Evolutionary conservation across 2,888 invertebrate species (phyloP), one percentile per base, ranked within the genome.

Genomic region (Luffia ferchaultella): DNA sequence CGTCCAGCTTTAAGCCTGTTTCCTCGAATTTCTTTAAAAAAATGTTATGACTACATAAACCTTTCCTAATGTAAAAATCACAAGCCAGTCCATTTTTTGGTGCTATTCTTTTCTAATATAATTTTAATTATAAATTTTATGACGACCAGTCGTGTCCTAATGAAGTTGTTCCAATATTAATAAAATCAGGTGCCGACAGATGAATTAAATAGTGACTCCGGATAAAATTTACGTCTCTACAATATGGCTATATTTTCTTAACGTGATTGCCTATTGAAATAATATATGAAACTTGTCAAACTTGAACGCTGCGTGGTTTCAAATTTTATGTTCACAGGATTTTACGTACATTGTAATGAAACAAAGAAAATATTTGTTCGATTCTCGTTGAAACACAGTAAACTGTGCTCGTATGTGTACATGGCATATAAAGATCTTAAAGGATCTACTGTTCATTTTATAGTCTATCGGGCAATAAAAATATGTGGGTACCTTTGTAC

Each of bases 401-500:
- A 7, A 30, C 12, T 12, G 12, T 12, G 12, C 12, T 30, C 30
- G 30, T 7, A 30, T 12, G 30, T 12, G 12, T 12, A 30, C 30
- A 30, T 3, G 5, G 12, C 30, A 12, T 30, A 30, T 30, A 30
- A 12, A 30, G 12, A 30, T 30, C 3, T 30, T 30, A 30, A 30
- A 30, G 12, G 30, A 30, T 30, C 30, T 30, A 7, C 30, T 30
- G 30, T 30, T 30, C 30, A 3, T 30, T 30, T 30, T 30, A 30
- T 30, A n/a, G 30, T 30, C 12, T 12, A 30, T 30, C 30, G 30
- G 30, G 30, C 30, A 30, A 76, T 76, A 73, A 74, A 75, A 77
- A 78, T 76, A 71, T 42, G 43, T 42, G 16, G n/a, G n/a, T 7
- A 42, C 43, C 43, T 42, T 16, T 42, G 43, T 42, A 42, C 43